Evolutionary conservation across 2,113 vertebrate genomes (phyloP).

Genomic region (Antechinus stuartii): DNA sequence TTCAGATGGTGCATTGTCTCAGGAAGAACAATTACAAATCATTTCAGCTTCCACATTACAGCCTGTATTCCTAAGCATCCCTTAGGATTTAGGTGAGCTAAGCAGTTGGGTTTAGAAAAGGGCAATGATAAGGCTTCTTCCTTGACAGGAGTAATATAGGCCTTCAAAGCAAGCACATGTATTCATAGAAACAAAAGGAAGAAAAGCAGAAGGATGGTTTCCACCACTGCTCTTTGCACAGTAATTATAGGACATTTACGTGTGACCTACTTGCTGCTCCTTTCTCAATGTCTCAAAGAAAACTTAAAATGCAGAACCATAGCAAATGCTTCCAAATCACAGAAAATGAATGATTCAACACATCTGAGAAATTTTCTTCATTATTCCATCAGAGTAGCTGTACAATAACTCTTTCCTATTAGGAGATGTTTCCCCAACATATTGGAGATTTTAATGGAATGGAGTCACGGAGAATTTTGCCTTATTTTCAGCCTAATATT

Average conservation of each 20-base stretch:
- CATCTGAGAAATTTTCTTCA: not conserved
- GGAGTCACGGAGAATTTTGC: rapidly evolving
- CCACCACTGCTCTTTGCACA: rapidly evolving
- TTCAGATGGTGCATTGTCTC: slow-evolving; percentile 42
- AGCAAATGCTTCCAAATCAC: not conserved
- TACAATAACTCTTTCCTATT: not conserved
- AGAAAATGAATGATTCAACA: not conserved
- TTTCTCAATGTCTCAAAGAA: slow-evolving; percentile 34
- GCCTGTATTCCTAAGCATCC: slow-evolving; percentile 13
- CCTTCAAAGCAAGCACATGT: not conserved
- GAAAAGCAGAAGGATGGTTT: no score
- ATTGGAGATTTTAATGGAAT: no score
- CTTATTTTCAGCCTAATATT: not conserved
- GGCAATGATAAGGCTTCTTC: not conserved
- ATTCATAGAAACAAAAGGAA: not conserved
- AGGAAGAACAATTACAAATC: slow-evolving; percentile 49
- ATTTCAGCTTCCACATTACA: not conserved
- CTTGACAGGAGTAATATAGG: not conserved
- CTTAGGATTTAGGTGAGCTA: not conserved
- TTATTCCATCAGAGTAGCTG: not conserved
- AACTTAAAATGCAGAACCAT: not conserved
- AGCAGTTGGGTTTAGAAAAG: slow-evolving; percentile 37
- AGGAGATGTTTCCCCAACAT: not conserved
- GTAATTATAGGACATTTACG: not conserved
- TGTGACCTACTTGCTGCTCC: slow-evolving; percentile 4